Percentiles rank a stretch among this genome's conserved stretches.
phyloP scores from a whole-genome alignment of 2,888 invertebrate genomes.

The Entomobrya proxima region DNA sequence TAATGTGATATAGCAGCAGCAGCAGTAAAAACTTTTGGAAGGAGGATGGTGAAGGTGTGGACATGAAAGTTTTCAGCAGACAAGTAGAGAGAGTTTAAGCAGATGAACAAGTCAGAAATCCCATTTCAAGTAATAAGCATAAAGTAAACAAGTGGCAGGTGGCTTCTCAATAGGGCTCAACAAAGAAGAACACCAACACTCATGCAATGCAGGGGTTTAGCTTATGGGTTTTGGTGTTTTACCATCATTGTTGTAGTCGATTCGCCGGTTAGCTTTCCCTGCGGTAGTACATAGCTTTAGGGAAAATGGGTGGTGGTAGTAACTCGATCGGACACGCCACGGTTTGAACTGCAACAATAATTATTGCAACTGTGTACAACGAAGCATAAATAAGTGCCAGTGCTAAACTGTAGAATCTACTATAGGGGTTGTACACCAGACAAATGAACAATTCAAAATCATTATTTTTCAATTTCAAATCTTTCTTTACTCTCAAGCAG shows the following conservation, averaged over 20 bases:
- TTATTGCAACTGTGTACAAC: no score
- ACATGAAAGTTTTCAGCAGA: conserved; percentile 33
- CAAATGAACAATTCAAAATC: no score
- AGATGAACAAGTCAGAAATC: conserved; percentile 14
- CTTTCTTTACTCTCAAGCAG: no score
- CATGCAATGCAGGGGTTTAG: background rate
- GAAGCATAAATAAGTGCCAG: no score
- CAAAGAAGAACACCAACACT: background rate
- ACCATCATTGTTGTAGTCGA: background rate
- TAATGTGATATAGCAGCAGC: conserved; percentile 13
- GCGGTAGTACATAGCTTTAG: background rate
- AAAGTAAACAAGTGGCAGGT: conserved; percentile 12
- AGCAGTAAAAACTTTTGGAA: background rate
- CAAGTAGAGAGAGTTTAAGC: no score
- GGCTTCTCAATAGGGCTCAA: background rate
- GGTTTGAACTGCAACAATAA: no score
- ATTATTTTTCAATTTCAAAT: no score
- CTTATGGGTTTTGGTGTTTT: background rate
- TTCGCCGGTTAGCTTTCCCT: background rate
- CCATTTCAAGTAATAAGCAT: no score
- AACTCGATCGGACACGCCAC: conserved; percentile 15
- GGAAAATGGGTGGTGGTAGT: background rate
- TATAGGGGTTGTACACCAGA: no score
- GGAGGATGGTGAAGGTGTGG: conserved; percentile 27
- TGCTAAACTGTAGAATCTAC: no score